Percentiles rank a stretch among this genome's conserved stretches.
These are phyloP conservation scores for Colinus virginianus DNA, from an alignment of 2,113 vertebrate species.

Conservation along the genomic window DNA sequence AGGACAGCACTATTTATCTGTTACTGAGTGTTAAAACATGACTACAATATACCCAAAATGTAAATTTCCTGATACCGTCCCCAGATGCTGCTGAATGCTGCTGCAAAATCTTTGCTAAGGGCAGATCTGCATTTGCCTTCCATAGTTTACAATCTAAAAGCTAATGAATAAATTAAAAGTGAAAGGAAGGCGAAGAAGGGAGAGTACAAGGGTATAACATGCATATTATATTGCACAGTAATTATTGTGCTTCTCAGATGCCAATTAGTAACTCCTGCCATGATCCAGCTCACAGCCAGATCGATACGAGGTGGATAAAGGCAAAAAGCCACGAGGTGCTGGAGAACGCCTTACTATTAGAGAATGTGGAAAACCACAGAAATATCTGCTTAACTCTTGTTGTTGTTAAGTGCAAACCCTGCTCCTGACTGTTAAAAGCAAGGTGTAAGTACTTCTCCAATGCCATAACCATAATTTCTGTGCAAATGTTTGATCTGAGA, in stretches of 20 bases:
- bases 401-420: neutral
- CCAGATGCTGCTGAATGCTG: neutral
- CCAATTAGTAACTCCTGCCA: slow-evolving; percentile 49
- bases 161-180: slow-evolving; percentile 73
- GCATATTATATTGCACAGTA: slow-evolving; percentile 58
- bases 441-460: neutral
- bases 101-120: slow-evolving; percentile 12
- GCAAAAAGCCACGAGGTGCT: neutral
- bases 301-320: slow-evolving; percentile 46
- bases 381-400: neutral
- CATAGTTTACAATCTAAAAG: slow-evolving; percentile 52
- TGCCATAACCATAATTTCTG: neutral
- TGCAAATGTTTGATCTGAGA: neutral
- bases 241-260: slow-evolving; percentile 51
- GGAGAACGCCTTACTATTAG: slow-evolving; percentile 26
- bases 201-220: slow-evolving; percentile 31
- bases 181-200: slow-evolving; percentile 35
- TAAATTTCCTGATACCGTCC: neutral
- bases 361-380: slow-evolving; percentile 7
- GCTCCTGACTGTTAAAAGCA: neutral
- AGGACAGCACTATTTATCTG: neutral
- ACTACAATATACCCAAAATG: neutral
- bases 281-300: slow-evolving; percentile 31
- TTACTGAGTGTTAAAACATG: neutral
- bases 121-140: neutral